Conservation (phyloP, 1,140 invertebrate genomes). For the Harlomillsia oculata region DNA sequence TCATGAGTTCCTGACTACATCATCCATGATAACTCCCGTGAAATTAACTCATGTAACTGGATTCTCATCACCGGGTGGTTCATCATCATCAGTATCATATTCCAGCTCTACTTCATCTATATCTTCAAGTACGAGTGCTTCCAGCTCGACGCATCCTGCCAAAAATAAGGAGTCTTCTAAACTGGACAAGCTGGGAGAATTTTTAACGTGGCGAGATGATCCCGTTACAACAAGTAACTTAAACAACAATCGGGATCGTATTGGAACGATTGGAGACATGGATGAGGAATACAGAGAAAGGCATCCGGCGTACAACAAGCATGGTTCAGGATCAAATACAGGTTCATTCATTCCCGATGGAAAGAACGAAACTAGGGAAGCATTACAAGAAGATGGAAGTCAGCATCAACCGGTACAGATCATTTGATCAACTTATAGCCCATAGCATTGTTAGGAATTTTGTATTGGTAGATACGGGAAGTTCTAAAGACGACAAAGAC, state of each 20-base stretch:
- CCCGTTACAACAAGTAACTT: not conserved
- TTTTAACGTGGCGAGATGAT: slow-evolving; percentile 1
- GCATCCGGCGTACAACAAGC: not conserved
- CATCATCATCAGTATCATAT: not conserved
- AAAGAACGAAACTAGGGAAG: slow-evolving; percentile 53
- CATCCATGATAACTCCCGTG: slow-evolving; percentile 23
- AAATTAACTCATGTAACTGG: slow-evolving; percentile 9
- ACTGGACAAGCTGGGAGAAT: slow-evolving; percentile 3
- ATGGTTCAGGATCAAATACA: not conserved
- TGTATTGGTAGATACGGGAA: no score
- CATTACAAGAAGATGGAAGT: slow-evolving; percentile 54
- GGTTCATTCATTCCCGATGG: slow-evolving; percentile 10
- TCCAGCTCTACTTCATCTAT: no score
- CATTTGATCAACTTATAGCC: no score
- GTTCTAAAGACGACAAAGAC: no score
- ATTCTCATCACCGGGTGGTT: not conserved
- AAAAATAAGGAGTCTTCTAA: slow-evolving; percentile 1
- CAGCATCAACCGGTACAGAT: slow-evolving; percentile 58
- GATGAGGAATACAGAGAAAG: slow-evolving; percentile 2
- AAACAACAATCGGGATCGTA: not conserved
- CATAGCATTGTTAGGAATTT: no score
- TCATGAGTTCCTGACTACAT: slow-evolving; percentile 28
- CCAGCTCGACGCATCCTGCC: not conserved
- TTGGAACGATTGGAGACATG: not conserved
- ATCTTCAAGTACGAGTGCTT: no score